Conservation (phyloP, 1,140 invertebrate species). For the Dendroctonus ponderosae region DNA sequence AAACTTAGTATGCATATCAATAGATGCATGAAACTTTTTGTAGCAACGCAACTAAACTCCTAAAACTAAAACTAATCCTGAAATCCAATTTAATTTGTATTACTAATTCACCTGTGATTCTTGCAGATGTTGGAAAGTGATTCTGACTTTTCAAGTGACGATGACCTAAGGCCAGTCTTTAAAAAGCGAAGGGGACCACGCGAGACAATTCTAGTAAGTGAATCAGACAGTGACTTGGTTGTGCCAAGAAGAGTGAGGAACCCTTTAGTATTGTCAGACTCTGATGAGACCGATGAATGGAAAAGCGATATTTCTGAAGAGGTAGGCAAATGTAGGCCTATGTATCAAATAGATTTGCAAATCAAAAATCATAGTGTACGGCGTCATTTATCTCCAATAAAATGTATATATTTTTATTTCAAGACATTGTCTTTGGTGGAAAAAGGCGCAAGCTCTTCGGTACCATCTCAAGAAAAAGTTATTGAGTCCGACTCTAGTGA, state of each 20-base stretch:
- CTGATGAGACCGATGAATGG: slow-evolving; percentile 29
- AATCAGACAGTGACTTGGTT: slow-evolving; percentile 9
- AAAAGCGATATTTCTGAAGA: slow-evolving; percentile 34
- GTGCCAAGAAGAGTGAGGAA: slow-evolving; percentile 13
- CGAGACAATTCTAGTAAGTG: not conserved
- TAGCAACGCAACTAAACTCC: too few species aligned
- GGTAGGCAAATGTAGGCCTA: slow-evolving; percentile 9
- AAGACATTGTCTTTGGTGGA: not conserved
- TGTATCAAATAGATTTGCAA: too few species aligned
- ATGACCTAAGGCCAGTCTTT: slow-evolving; percentile 28
- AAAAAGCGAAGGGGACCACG: too few species aligned
- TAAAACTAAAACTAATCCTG: too few species aligned
- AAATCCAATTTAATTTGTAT: slow-evolving; percentile 1
- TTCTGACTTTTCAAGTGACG: slow-evolving; percentile 30
- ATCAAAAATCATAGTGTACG: not conserved
- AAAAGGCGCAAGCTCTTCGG: slow-evolving; percentile 1
- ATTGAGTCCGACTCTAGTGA: slow-evolving; percentile 64
- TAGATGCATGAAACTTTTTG: too few species aligned
- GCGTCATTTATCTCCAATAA: too few species aligned
- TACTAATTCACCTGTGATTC: slow-evolving; percentile 2
- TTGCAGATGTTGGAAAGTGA: slow-evolving; percentile 39
- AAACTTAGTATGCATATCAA: too few species aligned
- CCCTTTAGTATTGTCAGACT: slow-evolving; percentile 18
- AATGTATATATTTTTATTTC: too few species aligned
- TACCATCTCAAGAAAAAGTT: slow-evolving; percentile 23